Evolutionary conservation across 2,888 invertebrate species (phyloP), one percentile per base, ranked within the genome.

Genomic region (Villa cingulata): DNA sequence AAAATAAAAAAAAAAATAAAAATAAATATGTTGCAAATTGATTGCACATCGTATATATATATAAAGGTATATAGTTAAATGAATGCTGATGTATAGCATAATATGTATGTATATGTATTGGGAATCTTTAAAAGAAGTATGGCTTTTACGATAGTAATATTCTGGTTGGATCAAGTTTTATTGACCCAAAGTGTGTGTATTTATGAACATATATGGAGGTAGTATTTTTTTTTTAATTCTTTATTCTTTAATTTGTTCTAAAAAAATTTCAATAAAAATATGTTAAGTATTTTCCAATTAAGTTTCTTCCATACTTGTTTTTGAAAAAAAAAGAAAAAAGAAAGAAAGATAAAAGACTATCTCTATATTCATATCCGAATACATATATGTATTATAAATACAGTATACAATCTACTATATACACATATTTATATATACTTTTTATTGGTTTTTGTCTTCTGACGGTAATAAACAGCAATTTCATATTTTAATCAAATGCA

Each of bases 401-500:
- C n/a, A n/a, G n/a, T n/a, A n/a, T n/a, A n/a, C n/a, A n/a, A n/a
- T n/a, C n/a, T n/a, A n/a, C n/a, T n/a, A n/a, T n/a, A n/a, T n/a
- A n/a, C n/a, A n/a, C n/a, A n/a, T n/a, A n/a, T n/a, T n/a, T n/a
- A n/a, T n/a, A 23, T 23, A 6, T 7, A 23, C 7, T 23, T 23
- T 23, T 23, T 23, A 23, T 23, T 23, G 23, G 23, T 23, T 23
- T 6, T 23, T 23, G 23, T 6, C 4, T 6, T 32, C 3, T 3
- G 29, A 32, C 4, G 29, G 12, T 32, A 32, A 32, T 51, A 41
- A 52, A 48, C 39, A 43, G 34, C 38, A 47, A 52, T 52, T 48
- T 50, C 32, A 41, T 36, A 46, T 46, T 52, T 52, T 46, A 52
- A 52, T 52, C 52, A 50, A 48, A 44, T 48, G 45, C 46, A 48